Evolutionary conservation across 2,113 vertebrate genomes (phyloP).

Genomic region (Cygnus buccinator): DNA sequence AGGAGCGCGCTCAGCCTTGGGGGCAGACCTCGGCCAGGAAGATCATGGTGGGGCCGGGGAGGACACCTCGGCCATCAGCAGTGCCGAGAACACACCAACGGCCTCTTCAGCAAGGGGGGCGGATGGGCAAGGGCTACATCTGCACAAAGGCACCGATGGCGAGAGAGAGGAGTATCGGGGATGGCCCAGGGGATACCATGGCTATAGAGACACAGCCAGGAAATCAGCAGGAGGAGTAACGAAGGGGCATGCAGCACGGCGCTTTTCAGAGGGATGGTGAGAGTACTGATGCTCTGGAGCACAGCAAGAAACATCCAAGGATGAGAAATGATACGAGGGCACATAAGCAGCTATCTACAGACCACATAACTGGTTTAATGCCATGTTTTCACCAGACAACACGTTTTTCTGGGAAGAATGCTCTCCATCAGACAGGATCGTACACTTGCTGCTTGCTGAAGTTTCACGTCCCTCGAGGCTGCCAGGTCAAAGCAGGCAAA

Average conservation of each 20-base stretch:
- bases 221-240: background rate
- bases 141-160: background rate
- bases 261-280: background rate
- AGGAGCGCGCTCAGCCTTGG: fast-evolving
- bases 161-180: background rate
- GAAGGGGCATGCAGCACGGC: background rate
- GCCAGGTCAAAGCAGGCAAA: background rate
- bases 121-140: background rate
- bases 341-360: background rate
- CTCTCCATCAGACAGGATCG: background rate
- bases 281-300: background rate
- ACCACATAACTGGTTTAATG: background rate
- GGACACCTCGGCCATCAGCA: fast-evolving
- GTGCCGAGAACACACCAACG: background rate
- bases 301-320: background rate
- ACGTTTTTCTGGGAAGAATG: background rate
- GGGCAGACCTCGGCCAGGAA: background rate
- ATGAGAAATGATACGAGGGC: fast-evolving
- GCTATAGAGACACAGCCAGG: background rate
- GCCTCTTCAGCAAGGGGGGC: background rate
- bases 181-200: background rate
- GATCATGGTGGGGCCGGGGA: too few species aligned
- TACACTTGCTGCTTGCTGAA: background rate
- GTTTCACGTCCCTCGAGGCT: background rate
- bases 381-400: fast-evolving